Evolutionary conservation across 2,113 vertebrate genomes (phyloP).

Genomic region (Mus musculus): DNA sequence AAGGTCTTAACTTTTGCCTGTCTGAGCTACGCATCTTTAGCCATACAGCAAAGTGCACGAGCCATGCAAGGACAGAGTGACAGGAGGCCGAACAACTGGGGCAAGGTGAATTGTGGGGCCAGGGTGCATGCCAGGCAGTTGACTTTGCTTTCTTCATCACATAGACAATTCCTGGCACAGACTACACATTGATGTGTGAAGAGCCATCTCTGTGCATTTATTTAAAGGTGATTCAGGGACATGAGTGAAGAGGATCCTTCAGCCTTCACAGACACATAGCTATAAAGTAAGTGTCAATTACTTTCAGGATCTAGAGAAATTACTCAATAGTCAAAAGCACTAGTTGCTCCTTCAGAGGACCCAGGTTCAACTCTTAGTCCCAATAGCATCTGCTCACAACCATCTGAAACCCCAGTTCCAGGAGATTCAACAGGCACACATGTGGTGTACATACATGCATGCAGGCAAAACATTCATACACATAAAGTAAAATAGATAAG

Average conservation of each 20-base stretch:
- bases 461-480: background rate
- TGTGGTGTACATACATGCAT: background rate
- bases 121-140: background rate
- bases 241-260: background rate
- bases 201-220: background rate
- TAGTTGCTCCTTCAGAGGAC: background rate
- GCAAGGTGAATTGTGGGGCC: background rate
- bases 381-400: background rate
- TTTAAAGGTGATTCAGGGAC: background rate
- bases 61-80: too few relatives aligned
- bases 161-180: background rate
- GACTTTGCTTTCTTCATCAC: background rate
- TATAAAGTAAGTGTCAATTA: background rate
- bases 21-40: too few relatives aligned
- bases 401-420: background rate
- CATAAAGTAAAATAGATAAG: background rate
- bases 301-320: background rate
- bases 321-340: background rate
- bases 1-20: too few relatives aligned
- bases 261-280: background rate
- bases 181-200: background rate
- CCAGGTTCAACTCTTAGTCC: background rate
- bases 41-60: rapidly evolving
- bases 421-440: background rate
- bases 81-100: background rate